These are phyloP conservation scores for Zosterops borbonicus DNA, from an alignment of 2,113 vertebrate species.

Conservation along the genomic window DNA sequence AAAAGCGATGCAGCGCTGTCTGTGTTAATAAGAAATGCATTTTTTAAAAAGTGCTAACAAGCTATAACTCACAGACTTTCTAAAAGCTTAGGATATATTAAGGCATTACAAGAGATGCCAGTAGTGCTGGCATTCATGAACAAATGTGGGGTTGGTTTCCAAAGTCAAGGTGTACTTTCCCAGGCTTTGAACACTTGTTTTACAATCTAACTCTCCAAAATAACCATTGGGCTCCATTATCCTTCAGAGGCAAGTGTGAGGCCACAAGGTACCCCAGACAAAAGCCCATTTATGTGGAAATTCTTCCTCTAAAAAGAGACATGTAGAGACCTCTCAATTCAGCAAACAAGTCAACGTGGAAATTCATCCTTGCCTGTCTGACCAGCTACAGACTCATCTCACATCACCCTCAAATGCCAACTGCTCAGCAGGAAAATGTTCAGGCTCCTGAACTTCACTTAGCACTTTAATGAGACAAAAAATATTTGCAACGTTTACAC, in stretches of 20 bases:
- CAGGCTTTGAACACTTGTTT: constrained; percentile 32
- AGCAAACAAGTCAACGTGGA: constrained; percentile 29
- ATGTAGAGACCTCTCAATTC: background rate
- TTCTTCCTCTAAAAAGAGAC: background rate
- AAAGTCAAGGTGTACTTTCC: constrained; percentile 3
- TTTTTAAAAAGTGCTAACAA: constrained; percentile 8
- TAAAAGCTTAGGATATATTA: constrained; percentile 4
- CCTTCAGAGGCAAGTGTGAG: constrained; percentile 1
- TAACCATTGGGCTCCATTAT: background rate
- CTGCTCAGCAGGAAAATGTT: background rate
- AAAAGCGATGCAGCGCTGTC: background rate
- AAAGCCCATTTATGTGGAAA: constrained; percentile 54
- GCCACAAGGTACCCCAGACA: constrained; percentile 18
- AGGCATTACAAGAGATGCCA: background rate
- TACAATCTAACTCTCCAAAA: constrained; percentile 37
- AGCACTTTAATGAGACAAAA: background rate
- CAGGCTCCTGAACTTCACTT: background rate
- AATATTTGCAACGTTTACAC: background rate
- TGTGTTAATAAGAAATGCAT: background rate
- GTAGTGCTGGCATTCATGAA: background rate
- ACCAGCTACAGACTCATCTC: background rate
- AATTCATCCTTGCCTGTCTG: background rate
- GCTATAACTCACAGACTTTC: constrained; percentile 12
- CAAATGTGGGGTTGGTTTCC: background rate
- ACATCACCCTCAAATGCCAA: background rate